Conservation (phyloP, 2,888 invertebrate species). For the Drosophila siamana region DNA sequence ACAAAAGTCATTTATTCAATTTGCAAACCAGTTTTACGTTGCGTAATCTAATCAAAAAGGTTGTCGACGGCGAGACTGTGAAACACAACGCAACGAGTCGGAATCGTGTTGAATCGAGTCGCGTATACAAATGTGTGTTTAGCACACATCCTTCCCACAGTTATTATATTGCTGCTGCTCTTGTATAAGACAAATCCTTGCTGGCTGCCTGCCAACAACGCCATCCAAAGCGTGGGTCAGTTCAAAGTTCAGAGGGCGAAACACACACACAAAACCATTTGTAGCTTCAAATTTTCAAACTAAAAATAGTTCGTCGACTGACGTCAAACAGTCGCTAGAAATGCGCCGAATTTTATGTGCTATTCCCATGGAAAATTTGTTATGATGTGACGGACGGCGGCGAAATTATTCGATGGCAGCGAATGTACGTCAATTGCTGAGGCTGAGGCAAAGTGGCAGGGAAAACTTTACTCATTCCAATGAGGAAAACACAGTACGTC, state of each 20-base stretch:
- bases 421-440: no score
- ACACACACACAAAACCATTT: slow-evolving; percentile 44
- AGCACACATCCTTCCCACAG: neutral
- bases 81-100: neutral
- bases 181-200: slow-evolving; percentile 35
- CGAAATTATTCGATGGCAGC: no score
- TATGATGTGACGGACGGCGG: neutral
- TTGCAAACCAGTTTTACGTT: slow-evolving; percentile 80
- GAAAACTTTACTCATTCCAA: neutral
- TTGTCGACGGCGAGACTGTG: slow-evolving; percentile 37
- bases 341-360: slow-evolving; percentile 29
- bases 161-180: no score
- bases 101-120: slow-evolving; percentile 6
- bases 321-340: slow-evolving; percentile 40
- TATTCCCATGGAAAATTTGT: slow-evolving; percentile 11
- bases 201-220: slow-evolving; percentile 61
- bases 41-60: slow-evolving; percentile 80
- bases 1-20: slow-evolving; percentile 81
- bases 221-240: slow-evolving; percentile 23
- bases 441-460: neutral
- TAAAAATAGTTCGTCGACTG: slow-evolving; percentile 53
- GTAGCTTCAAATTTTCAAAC: slow-evolving; percentile 31
- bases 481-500: no score
- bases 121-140: slow-evolving; percentile 49
- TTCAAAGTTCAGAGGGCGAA: slow-evolving; percentile 34